A percentile compares a stretch with the other conserved stretches of the same genome.
These are phyloP conservation scores for Pholis gunnellus DNA, from an alignment of 2,113 vertebrate genomes.

Conservation along the genomic window DNA sequence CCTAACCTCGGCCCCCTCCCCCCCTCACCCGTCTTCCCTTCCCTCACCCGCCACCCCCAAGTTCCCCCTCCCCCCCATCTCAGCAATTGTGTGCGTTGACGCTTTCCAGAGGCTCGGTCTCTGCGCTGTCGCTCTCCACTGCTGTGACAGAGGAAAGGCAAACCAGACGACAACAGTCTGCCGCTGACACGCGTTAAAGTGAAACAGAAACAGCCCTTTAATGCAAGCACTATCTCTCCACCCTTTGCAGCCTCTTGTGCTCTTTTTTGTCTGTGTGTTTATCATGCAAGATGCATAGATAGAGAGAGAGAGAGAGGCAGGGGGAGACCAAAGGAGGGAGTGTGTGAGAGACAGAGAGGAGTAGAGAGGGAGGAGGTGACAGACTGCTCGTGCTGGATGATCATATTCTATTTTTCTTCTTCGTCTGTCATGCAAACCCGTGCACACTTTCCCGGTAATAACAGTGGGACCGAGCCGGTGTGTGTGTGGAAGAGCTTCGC, in stretches of 20 bases:
- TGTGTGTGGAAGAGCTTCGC: constrained; percentile 33
- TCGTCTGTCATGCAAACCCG: constrained; percentile 47
- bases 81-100: constrained; percentile 74
- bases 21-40: constrained; percentile 38
- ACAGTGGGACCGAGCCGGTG: constrained; percentile 32
- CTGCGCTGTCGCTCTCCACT: constrained; percentile 41
- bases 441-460: constrained; percentile 37
- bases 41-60: constrained; percentile 43
- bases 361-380: constrained; percentile 39
- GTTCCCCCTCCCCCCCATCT: constrained; percentile 66
- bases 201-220: constrained; percentile 38
- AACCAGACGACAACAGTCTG: constrained; percentile 17
- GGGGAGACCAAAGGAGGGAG: constrained; percentile 10
- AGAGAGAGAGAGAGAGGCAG: constrained; percentile 28
- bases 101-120: constrained; percentile 73
- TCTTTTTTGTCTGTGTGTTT: constrained; percentile 47
- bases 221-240: constrained; percentile 30
- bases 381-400: constrained; percentile 34
- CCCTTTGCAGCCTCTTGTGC: constrained; percentile 33
- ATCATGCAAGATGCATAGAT: constrained; percentile 35
- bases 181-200: constrained; percentile 41
- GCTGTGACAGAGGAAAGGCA: constrained; percentile 44
- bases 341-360: constrained; percentile 6
- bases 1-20: constrained; percentile 68
- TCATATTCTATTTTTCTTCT: constrained; percentile 36